A percentile compares a stretch with the other conserved stretches of the same genome.
These are phyloP conservation scores for Euplagia quadripunctaria DNA, from an alignment of 2,888 invertebrate genomes.

Conservation along the genomic window DNA sequence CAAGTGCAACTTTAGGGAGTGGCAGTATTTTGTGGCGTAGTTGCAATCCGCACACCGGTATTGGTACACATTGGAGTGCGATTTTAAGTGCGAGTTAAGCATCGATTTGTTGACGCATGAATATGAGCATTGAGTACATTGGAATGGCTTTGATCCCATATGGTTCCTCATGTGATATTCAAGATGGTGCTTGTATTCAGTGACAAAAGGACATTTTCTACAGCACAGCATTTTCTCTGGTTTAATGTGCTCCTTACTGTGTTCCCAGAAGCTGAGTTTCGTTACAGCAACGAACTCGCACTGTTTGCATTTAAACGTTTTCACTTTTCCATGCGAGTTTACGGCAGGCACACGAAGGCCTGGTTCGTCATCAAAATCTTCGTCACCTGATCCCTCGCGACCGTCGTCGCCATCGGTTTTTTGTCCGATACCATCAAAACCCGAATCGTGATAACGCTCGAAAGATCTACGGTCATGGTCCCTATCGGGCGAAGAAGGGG, in stretches of 20 bases:
- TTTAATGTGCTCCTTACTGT: slow-evolving; percentile 96
- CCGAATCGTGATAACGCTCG: slow-evolving; percentile 84
- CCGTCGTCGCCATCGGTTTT: slow-evolving; percentile 78
- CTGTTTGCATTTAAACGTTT: slow-evolving; percentile 97
- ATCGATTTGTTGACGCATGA: slow-evolving; percentile 99
- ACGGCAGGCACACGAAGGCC: slow-evolving; percentile 89
- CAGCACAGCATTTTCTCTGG: slow-evolving; percentile 97
- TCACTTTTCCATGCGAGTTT: slow-evolving; percentile 94
- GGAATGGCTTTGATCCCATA: slow-evolving; percentile 97
- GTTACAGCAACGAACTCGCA: slow-evolving; percentile 95
- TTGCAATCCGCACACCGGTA: slow-evolving; percentile 97
- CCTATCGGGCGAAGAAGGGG: slow-evolving; percentile 72
- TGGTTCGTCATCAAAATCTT: slow-evolving; percentile 87
- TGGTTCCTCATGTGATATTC: slow-evolving; percentile 99
- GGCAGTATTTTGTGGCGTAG: slow-evolving; percentile 99
- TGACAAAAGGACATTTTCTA: slow-evolving; percentile 98
- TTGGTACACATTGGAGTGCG: slow-evolving; percentile 96
- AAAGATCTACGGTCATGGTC: slow-evolving; percentile 72
- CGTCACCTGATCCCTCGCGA: slow-evolving; percentile 83
- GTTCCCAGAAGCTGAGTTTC: slow-evolving; percentile 98
- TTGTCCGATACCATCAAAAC: slow-evolving; percentile 77
- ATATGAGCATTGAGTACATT: slow-evolving; percentile 95
- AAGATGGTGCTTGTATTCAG: slow-evolving; percentile 99
- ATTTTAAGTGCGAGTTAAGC: slow-evolving; percentile 99
- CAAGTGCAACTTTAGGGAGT: slow-evolving; percentile 97